phyloP scores from a whole-genome alignment of 2,797 vertebrate species.

The Acipenser oxyrinchus region DNA sequence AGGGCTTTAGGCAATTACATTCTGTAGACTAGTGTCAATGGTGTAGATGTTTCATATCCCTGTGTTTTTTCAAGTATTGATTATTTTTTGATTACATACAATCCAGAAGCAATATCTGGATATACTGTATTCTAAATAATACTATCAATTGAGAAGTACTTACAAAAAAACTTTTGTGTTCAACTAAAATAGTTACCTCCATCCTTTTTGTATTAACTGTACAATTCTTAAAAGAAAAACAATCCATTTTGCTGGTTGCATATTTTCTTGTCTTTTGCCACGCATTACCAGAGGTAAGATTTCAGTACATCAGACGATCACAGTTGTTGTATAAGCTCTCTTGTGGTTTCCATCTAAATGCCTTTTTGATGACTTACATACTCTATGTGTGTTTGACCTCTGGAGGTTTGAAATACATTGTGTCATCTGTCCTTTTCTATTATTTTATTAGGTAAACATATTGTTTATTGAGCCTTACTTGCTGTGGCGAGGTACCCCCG shows the following conservation, averaged over 20 bases:
- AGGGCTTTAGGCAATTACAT: constrained; percentile 19
- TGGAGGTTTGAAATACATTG: no score
- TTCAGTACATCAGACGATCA: constrained; percentile 24
- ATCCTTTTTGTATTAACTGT: constrained; percentile 2
- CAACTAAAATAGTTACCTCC: constrained; percentile 13
- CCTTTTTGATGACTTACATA: constrained; percentile 7
- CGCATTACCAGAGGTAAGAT: constrained; percentile 15
- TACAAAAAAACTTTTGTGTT: constrained; percentile 10
- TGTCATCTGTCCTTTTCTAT: no score
- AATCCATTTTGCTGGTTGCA: constrained; percentile 4
- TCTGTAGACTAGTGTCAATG: no score
- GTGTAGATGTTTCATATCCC: no score
- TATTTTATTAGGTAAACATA: no score
- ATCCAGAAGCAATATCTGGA: constrained; percentile 25
- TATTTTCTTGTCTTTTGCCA: constrained; percentile 3
- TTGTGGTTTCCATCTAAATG: constrained; percentile 26
- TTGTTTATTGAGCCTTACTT: no score
- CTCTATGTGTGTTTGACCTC: no score
- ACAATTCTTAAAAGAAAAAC: background rate
- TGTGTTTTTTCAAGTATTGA: constrained; percentile 30
- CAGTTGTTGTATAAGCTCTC: constrained; percentile 25
- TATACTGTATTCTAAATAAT: constrained; percentile 19
- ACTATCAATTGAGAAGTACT: constrained; percentile 13
- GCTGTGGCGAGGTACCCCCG: no score
- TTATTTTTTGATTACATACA: constrained; percentile 34